Evolutionary conservation across 2,888 invertebrate species (phyloP), one percentile per base, ranked within the genome.

Genomic region (Hesperia comma): DNA sequence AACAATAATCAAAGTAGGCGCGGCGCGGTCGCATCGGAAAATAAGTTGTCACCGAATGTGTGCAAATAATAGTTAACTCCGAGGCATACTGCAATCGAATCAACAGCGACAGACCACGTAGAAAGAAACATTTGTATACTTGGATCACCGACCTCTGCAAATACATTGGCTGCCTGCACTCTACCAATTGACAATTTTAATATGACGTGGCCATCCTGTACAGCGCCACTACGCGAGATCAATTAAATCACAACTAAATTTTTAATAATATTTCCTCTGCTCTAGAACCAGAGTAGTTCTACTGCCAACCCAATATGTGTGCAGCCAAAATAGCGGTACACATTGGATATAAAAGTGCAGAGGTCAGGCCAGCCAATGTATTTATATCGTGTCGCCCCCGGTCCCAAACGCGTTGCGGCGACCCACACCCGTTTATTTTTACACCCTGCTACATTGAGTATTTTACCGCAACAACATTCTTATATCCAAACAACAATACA

Each of bases 401-500:
- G 5, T 4, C 43, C 15, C 43, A 15, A n/a, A n/a, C n/a, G 26
- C 17, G 17, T 17, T 46, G 43, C 43, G 43, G 43, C 43, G 17
- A 46, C 43, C 17, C 43, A 46, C 43, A 7, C 43, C n/a, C 80
- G 74, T 81, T 84, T 84, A 88, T 85, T 88, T 88, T 85, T 88
- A 89, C 91, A 92, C 88, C 84, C 89, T 82, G 86, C 81, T 83
- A 80, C 83, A 82, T 84, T 91, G 92, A 92, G 92, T 92, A 92
- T 92, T 92, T 83, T 87, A 87, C 87, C 87, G 87, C 89, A 85
- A 88, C 90, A 86, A 88, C 92, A 86, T 86, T 85, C 89, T 85
- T 87, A 87, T 83, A 83, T 85, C 90, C 90, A 82, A 87, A 87
- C 88, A 86, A 85, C 88, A 88, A 83, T 88, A 89, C 90, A 89